Evolutionary conservation across 1,140 invertebrate species (phyloP).

Genomic region (Teleogryllus occipitalis): DNA sequence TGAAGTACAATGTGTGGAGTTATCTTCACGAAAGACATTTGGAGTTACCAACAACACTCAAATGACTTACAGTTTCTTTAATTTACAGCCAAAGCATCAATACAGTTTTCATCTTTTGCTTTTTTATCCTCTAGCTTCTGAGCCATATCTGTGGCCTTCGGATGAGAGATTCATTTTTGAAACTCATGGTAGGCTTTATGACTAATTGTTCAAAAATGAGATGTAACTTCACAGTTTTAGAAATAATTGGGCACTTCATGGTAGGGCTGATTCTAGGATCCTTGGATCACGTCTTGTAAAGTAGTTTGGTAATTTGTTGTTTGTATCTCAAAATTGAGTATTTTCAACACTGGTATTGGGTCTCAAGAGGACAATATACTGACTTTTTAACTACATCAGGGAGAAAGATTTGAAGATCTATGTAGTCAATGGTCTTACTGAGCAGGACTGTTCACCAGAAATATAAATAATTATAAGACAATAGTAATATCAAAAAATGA

Average conservation of each 20-base stretch:
- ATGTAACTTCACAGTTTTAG: not conserved
- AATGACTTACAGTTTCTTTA: slow-evolving; percentile 37
- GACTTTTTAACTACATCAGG: too few relatives aligned
- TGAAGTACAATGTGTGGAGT: not conserved
- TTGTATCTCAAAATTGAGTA: too few relatives aligned
- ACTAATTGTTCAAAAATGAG: slow-evolving; percentile 3
- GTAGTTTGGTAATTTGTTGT: too few relatives aligned
- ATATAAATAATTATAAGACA: too few relatives aligned
- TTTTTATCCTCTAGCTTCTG: slow-evolving; percentile 49
- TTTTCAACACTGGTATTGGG: too few relatives aligned
- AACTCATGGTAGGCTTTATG: slow-evolving; percentile 53
- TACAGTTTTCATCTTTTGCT: slow-evolving; percentile 67
- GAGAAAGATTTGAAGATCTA: too few relatives aligned
- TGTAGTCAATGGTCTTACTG: too few relatives aligned
- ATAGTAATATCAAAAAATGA: too few relatives aligned
- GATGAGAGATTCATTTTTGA: slow-evolving; percentile 61
- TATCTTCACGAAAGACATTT: not conserved
- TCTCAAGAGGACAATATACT: too few relatives aligned
- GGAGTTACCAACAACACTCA: not conserved
- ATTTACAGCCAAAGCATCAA: slow-evolving; percentile 57
- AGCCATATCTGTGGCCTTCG: slow-evolving; percentile 56
- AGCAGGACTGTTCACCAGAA: too few relatives aligned
- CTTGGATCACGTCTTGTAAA: too few relatives aligned
- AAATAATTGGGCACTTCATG: not conserved
- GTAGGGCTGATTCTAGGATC: too few relatives aligned